A percentile compares a stretch with the other conserved stretches of the same genome.
These are phyloP conservation scores for Caenorhabditis sp. DNA, from an alignment of 2,888 invertebrate species.

Conservation along the genomic window DNA sequence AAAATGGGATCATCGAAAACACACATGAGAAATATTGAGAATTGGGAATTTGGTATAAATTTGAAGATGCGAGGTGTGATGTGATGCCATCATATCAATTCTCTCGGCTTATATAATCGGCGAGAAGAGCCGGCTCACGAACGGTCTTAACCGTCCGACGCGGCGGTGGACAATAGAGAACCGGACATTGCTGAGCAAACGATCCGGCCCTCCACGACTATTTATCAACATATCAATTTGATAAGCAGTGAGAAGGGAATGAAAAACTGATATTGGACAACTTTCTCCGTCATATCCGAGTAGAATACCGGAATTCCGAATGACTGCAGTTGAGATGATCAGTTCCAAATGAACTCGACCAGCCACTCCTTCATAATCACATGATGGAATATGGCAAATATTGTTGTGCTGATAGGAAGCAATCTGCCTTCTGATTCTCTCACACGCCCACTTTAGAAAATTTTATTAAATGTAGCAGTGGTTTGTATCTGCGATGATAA, in stretches of 20 bases:
- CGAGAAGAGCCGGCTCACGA: conserved; percentile 68
- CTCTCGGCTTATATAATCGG: conserved; percentile 60
- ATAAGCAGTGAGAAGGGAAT: conserved; percentile 4
- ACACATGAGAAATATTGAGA: too few species aligned
- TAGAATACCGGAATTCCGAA: conserved; percentile 9
- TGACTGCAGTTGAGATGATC: background rate
- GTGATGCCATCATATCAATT: conserved; percentile 46
- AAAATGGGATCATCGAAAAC: too few species aligned
- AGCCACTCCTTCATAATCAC: background rate
- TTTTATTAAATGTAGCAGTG: too few species aligned
- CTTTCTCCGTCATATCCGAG: conserved; percentile 14
- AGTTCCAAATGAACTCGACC: background rate
- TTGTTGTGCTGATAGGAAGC: background rate
- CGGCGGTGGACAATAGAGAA: conserved; percentile 54
- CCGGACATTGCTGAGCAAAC: conserved; percentile 65
- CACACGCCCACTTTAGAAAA: background rate
- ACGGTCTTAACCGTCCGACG: conserved; percentile 35
- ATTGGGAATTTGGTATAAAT: too few species aligned
- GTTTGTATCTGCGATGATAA: background rate
- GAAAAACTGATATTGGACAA: conserved; percentile 55
- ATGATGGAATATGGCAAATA: conserved; percentile 6
- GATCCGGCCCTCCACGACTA: conserved; percentile 54
- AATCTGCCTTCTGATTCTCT: background rate
- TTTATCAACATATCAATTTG: conserved; percentile 63
- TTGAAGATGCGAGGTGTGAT: conserved; percentile 19